Evolutionary conservation across 2,888 invertebrate species (phyloP).

Genomic region (Papilio demoleus): DNA sequence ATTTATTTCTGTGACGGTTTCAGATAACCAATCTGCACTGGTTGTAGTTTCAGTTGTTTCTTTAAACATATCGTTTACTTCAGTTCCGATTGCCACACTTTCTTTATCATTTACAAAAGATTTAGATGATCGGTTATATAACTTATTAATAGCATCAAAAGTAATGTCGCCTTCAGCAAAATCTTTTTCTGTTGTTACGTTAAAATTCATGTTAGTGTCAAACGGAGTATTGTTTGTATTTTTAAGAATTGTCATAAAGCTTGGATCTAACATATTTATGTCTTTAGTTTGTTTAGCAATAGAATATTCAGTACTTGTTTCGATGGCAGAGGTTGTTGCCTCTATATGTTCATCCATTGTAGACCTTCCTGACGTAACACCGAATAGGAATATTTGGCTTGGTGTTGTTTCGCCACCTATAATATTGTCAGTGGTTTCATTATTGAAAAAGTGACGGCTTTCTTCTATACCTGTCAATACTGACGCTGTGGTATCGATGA

Average conservation of each 20-base stretch:
- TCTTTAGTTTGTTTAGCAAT: constrained; percentile 52
- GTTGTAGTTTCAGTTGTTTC: constrained; percentile 49
- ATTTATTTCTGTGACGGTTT: constrained; percentile 66
- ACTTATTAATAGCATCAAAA: constrained; percentile 67
- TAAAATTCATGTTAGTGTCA: constrained; percentile 40
- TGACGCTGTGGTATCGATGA: constrained; percentile 42
- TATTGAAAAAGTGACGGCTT: constrained; percentile 30
- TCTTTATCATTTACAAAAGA: constrained; percentile 55
- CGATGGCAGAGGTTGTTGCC: constrained; percentile 48
- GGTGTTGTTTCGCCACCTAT: constrained; percentile 38
- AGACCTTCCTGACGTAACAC: constrained; percentile 3
- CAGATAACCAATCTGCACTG: constrained; percentile 72
- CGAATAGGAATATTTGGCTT: constrained; percentile 36
- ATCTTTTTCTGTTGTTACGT: constrained; percentile 41
- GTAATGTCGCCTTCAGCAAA: constrained; percentile 64
- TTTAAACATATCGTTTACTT: constrained; percentile 46
- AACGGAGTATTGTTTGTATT: constrained; percentile 49
- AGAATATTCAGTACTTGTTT: constrained; percentile 52
- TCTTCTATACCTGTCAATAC: constrained; percentile 36
- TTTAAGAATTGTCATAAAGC: constrained; percentile 55
- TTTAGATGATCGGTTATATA: constrained; percentile 71
- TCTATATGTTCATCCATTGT: constrained; percentile 41
- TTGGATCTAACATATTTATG: constrained; percentile 52
- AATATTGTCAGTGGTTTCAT: constrained; percentile 42
- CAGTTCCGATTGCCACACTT: constrained; percentile 47